Evolutionary conservation across 2,888 invertebrate genomes (phyloP), one percentile per base, ranked within the genome.

Genomic region (Pristionchus exspectatus): DNA sequence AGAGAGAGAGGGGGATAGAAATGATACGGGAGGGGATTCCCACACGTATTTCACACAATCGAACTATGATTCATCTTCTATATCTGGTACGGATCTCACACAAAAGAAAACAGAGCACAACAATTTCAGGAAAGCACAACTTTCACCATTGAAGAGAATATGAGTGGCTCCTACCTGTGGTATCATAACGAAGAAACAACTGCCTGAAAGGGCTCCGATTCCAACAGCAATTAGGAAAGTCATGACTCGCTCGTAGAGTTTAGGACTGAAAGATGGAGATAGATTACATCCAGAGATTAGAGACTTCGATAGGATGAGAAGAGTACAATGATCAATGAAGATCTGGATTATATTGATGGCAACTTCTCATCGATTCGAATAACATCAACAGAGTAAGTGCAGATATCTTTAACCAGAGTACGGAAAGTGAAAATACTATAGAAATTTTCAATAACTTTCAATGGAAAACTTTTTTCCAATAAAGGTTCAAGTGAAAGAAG

Each of bases 191-290:
- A 94, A 94, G n/a, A 94, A 90, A 7, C 93, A 92, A 24, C 92
- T 93, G 30, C 94, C 94, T 69, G 92, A 92, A 56, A 94, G 91
- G 18, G 94, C 94, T 24, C 94, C 94, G 83, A 94, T 93, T 16
- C 94, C 94, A 12, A 94, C 90, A 2, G 94, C 94, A 24, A 94
- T 93, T 33, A 94, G 91, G 88, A 94, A 94, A 16, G 93, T 93
- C 94, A 94, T 94, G 59, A 92, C 92, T 54, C 94, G 63, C 38
- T 94, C 94, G 91, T 94, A 94, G 38, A 94, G 88, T 2, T 92
- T 90, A 88, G 74, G 27, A 88, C 87, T 89, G 63, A 74, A 88
- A 33, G 10, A 54, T 27, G 24, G n/a, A 83, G 30, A 72, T 72
- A 24, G 10, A 16, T 24, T 16, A 27, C 21, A 21, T 10, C 21